Conservation (phyloP, 2,797 vertebrate species). For the Pogoniulus pusillus region DNA sequence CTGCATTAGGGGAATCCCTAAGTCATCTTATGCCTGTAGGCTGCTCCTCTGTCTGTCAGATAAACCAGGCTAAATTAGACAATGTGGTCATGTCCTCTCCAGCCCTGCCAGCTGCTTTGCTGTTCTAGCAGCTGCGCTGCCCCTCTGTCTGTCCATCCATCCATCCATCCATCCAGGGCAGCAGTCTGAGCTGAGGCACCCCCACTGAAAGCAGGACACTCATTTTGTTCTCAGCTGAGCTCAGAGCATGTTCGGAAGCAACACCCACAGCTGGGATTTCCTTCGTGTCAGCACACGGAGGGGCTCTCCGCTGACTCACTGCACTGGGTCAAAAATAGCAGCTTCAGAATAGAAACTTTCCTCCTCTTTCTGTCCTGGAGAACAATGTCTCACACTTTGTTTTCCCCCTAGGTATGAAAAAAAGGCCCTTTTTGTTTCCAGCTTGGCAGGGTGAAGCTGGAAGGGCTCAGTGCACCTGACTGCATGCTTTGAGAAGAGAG, state of each 20-base stretch:
- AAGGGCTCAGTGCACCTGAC: background rate
- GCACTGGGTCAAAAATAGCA: conserved; percentile 38
- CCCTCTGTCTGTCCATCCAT: rapidly evolving
- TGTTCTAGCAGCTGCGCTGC: background rate
- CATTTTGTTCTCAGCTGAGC: background rate
- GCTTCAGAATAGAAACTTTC: conserved; percentile 10
- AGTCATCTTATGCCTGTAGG: background rate
- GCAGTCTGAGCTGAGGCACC: rapidly evolving
- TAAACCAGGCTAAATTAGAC: background rate
- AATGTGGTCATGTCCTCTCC: background rate
- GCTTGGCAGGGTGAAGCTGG: conserved; percentile 4
- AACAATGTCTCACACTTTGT: background rate
- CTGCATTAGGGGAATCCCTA: background rate
- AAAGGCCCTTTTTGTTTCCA: background rate
- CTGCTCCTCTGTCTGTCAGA: background rate
- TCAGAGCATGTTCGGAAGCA: background rate
- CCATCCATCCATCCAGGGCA: background rate
- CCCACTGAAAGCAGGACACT: background rate
- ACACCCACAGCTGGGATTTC: conserved; percentile 9
- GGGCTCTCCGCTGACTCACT: conserved; percentile 20
- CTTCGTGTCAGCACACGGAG: background rate
- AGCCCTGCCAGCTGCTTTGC: background rate
- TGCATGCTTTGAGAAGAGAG: background rate
- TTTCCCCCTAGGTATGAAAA: background rate
- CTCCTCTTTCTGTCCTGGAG: background rate